Base-by-base conservation (phyloP, 1,140 invertebrate genomes). In the Palaemon carinicauda region DNA sequence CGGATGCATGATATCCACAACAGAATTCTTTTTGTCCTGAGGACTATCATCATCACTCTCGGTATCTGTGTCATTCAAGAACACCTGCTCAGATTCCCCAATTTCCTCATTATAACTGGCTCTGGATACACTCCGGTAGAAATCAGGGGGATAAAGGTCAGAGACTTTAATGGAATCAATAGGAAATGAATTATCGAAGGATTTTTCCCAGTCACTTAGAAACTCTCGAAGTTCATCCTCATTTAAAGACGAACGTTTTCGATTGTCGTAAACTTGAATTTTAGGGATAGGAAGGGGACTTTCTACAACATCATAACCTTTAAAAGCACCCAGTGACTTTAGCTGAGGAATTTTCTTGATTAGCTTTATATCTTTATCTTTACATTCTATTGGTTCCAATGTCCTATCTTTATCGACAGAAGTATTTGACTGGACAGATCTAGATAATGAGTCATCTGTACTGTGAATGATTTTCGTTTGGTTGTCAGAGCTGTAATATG, bases 101-200 rank as follows among this genome's bases (percentile, higher is more conserved):
- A 86, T 9, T 53, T 86, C 83, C 15, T 73, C 56, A 71, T 80
- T 79, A 41, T 71, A 24, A 33, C 83, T 86, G 5, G 41, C 50
- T 21, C 83, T 53, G 3, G 77, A 86, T 41, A 86, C 82, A 77
- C 83, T 86, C 15, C 83, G 77, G 52, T 86, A 86, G 69, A 78
- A 86, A 21, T 86, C 77, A 33, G 83, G 83, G 1, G 83, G 77
- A 21, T 80, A 54, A n/a, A 86, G 74, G 33, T 86, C 83, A 24
- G 79, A 7, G 7, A 86, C 65, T 17, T 15, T 80, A 56, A 79
- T 74, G 60, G 50, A 31, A 1, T 51, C 51, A 9, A 86, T n/a
- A 14, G 14, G 41, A 3, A 60, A 17, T 2, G 77, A 65, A 41
- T 80, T 79, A 27, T 73, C 50, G 27, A 86, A 79, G 19, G 21